Percentiles rank a stretch among this genome's conserved stretches.
Evolutionary conservation across 2,797 vertebrate genomes (phyloP).

Genomic region (Amniataba percoides): DNA sequence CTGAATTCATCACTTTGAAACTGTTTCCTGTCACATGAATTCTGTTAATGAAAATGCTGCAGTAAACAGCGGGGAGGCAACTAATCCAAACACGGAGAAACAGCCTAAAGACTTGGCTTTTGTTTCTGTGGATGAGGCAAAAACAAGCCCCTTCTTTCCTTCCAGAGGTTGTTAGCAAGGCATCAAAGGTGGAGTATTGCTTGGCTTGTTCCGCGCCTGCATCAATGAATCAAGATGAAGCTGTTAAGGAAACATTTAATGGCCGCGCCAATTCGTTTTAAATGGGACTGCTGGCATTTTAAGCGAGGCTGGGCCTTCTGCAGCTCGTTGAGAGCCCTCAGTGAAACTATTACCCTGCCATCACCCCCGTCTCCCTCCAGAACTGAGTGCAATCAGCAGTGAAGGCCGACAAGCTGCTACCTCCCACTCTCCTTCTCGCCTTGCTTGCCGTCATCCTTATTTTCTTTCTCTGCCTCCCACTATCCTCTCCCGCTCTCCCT

Average conservation of each 20-base stretch:
- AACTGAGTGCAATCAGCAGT: conserved; percentile 58
- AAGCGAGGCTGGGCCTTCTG: conserved; percentile 36
- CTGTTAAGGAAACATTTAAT: conserved; percentile 65
- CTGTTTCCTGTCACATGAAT: conserved; percentile 25
- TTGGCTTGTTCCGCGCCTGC: conserved; percentile 30
- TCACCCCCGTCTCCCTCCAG: conserved; percentile 40
- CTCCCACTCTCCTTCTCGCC: conserved; percentile 46
- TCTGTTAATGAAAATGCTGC: conserved; percentile 46
- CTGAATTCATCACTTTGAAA: conserved; percentile 30
- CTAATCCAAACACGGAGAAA: conserved; percentile 38
- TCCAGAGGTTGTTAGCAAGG: conserved; percentile 48
- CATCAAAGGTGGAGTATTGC: conserved; percentile 45
- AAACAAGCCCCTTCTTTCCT: conserved; percentile 31
- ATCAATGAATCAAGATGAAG: conserved; percentile 59
- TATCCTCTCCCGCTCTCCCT: conserved; percentile 30
- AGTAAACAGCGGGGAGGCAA: conserved; percentile 55
- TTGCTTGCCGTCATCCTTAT: conserved; percentile 51
- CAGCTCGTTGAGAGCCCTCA: conserved; percentile 33
- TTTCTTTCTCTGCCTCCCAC: conserved; percentile 60
- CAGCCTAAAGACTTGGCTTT: conserved; percentile 55
- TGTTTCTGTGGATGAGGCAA: conserved; percentile 48
- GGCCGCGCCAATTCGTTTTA: conserved; percentile 33
- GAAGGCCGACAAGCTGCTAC: conserved; percentile 53
- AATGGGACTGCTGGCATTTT: conserved; percentile 58
- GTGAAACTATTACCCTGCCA: conserved; percentile 50